Percentiles rank a stretch among this genome's conserved stretches.
phyloP scores from a whole-genome alignment of 1,140 invertebrate genomes.

The Drosophila lacertosa region DNA sequence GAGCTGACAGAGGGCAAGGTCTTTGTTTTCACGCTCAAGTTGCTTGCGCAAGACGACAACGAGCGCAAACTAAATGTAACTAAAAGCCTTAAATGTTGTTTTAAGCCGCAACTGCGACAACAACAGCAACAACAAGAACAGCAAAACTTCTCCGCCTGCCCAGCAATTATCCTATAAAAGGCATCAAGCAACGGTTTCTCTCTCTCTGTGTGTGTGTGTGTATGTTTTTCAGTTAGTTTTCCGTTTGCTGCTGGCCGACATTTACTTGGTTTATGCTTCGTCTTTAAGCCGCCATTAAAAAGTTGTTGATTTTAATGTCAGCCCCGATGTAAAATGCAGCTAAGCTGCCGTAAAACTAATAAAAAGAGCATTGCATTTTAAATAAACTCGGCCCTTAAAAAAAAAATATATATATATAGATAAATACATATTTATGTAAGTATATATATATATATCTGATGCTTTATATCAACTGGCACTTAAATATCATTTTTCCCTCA shows the following conservation, averaged over 20 bases:
- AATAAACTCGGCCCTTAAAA: background rate
- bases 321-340: background rate
- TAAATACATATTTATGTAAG: no score
- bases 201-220: conserved; percentile 3
- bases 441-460: no score
- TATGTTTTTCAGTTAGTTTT: conserved; percentile 15
- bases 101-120: conserved; percentile 55
- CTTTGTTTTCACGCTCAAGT: conserved; percentile 51
- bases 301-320: conserved; percentile 6
- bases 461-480: no score
- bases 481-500: no score
- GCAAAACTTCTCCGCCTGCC: conserved; percentile 17
- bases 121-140: conserved; percentile 31
- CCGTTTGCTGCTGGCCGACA: background rate
- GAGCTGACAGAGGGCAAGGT: conserved; percentile 42
- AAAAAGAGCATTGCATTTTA: conserved; percentile 17
- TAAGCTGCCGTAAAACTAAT: conserved; percentile 20
- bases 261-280: conserved; percentile 31
- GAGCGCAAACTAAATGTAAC: conserved; percentile 66
- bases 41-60: conserved; percentile 24
- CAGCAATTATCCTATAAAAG: conserved; percentile 52
- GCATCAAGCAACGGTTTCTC: conserved; percentile 25
- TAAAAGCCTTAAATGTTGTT: conserved; percentile 69
- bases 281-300: conserved; percentile 13
- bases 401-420: no score